These are phyloP conservation scores for Eurypyga helias DNA, from an alignment of 2,113 vertebrate species.

Conservation along the genomic window DNA sequence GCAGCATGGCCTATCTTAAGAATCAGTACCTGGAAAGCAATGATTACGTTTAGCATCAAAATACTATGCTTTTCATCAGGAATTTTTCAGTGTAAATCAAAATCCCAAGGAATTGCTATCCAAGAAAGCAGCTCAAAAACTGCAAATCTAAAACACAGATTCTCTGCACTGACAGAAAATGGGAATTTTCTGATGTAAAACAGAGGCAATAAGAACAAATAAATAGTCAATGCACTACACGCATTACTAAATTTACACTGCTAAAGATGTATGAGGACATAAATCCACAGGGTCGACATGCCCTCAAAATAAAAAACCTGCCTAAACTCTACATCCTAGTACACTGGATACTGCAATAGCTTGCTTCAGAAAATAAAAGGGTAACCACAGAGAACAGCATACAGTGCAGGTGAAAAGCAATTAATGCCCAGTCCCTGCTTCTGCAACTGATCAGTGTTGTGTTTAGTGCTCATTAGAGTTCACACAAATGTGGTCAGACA, in stretches of 20 bases:
- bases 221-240: not conserved
- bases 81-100: not conserved
- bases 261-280: not conserved
- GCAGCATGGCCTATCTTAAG: not conserved
- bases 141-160: not conserved
- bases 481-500: not conserved
- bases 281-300: not conserved
- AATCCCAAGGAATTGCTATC: not conserved
- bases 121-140: not conserved
- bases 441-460: not conserved
- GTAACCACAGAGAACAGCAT: not conserved
- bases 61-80: accelerated
- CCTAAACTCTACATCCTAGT: not conserved
- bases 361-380: not conserved
- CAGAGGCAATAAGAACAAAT: not conserved
- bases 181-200: not conserved
- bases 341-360: not conserved
- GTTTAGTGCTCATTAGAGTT: not conserved
- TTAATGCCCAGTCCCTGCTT: not conserved
- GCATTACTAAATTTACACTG: not conserved
- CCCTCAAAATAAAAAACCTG: not conserved
- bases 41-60: not conserved
- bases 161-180: not conserved
- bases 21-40: not conserved
- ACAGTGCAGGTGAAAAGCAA: not conserved